Percentiles rank a stretch among this genome's conserved stretches.
phyloP scores from a whole-genome alignment of 2,888 invertebrate species.

The Pristionchus exspectatus region DNA sequence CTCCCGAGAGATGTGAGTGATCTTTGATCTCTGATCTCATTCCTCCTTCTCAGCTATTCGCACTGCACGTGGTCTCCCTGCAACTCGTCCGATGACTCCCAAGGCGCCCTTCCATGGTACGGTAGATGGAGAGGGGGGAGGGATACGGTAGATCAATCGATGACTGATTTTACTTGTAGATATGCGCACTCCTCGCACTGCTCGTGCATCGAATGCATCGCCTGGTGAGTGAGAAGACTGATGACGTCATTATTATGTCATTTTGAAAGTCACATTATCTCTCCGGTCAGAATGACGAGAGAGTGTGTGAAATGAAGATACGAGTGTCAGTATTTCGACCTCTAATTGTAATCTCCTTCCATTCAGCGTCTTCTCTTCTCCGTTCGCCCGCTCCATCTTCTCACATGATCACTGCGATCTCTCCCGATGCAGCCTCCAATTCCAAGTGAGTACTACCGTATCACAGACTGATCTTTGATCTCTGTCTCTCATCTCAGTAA shows the following conservation, averaged over 20 bases:
- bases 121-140: background rate
- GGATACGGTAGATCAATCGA: background rate
- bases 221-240: slow-evolving; percentile 25
- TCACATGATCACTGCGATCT: background rate
- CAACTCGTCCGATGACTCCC: background rate
- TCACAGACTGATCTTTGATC: background rate
- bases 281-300: too few species aligned
- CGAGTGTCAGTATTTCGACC: too few species aligned
- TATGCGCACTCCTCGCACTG: slow-evolving; percentile 43
- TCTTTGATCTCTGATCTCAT: slow-evolving; percentile 8
- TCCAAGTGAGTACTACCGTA: background rate
- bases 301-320: too few species aligned
- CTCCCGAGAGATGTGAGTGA: slow-evolving; percentile 41
- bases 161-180: background rate
- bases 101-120: slow-evolving; percentile 18
- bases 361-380: slow-evolving; percentile 15
- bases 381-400: background rate
- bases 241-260: too few species aligned
- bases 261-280: too few species aligned
- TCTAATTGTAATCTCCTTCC: background rate
- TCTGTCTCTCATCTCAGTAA: background rate
- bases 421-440: slow-evolving; percentile 29
- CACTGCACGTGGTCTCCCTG: background rate
- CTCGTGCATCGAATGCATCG: background rate
- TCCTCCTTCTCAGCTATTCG: background rate